A percentile compares a stretch with the other conserved stretches of the same genome.
phyloP scores from a whole-genome alignment of 2,113 vertebrate genomes.

The Columbina picui region DNA sequence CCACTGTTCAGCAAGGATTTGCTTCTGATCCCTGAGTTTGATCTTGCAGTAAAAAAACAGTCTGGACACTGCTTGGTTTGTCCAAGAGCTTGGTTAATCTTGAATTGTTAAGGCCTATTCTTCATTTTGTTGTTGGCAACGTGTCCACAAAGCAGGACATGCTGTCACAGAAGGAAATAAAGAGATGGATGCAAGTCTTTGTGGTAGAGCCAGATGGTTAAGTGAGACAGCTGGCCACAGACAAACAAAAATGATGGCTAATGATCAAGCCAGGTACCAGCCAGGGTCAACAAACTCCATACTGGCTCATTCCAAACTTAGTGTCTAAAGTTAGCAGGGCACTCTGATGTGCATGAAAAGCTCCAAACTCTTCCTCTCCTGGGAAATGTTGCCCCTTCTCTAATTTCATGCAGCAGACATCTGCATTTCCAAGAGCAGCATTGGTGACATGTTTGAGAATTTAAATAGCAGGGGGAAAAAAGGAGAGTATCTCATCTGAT shows the following conservation, averaged over 20 bases:
- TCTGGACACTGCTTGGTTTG: neutral
- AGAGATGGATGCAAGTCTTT: slow-evolving; percentile 7
- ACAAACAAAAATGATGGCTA: slow-evolving; percentile 19
- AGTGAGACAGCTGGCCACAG: neutral
- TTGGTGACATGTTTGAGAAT: neutral
- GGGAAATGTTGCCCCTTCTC: slow-evolving; percentile 9
- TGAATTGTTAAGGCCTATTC: neutral
- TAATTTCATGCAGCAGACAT: neutral
- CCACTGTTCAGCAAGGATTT: neutral
- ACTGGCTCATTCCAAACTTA: neutral
- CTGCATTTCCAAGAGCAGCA: neutral
- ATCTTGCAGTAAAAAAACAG: neutral
- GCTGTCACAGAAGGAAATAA: neutral
- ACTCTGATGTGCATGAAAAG: neutral
- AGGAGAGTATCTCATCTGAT: neutral
- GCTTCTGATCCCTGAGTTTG: neutral
- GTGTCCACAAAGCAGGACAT: neutral
- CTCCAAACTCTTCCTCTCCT: neutral
- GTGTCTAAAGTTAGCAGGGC: neutral
- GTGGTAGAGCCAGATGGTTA: slow-evolving; percentile 10
- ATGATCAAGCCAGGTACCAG: slow-evolving; percentile 10
- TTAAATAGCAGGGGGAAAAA: neutral
- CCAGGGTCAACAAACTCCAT: slow-evolving; percentile 22
- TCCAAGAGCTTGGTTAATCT: neutral
- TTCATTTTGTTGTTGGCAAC: neutral